phyloP scores from a whole-genome alignment of 35 echinoderm and acorn worm species.

The Heliocidaris tuberculata region DNA sequence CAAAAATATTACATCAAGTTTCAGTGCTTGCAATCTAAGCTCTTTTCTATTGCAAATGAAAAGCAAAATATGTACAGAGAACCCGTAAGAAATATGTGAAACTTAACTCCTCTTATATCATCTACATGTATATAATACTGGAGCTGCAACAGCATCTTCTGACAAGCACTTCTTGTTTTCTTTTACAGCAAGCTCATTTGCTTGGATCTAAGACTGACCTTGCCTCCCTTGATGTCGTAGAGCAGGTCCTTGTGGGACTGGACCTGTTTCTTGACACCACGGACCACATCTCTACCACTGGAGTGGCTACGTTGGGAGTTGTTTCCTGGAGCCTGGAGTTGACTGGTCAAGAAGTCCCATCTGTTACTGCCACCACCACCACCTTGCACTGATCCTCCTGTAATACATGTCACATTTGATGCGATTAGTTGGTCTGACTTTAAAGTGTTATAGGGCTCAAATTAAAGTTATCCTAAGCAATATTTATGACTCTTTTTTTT shows the following conservation, averaged over 20 bases:
- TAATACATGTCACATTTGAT: background rate
- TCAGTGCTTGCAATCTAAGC: background rate
- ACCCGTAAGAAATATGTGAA: background rate
- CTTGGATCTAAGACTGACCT: background rate
- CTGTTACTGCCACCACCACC: slow-evolving; percentile 40
- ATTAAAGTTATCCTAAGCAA: background rate
- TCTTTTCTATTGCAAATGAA: background rate
- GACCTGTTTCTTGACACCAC: slow-evolving; percentile 79
- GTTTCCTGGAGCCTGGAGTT: slow-evolving; percentile 52
- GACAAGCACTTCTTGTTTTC: background rate
- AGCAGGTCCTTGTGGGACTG: slow-evolving; percentile 83
- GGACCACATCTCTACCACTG: slow-evolving; percentile 56
- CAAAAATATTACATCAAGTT: background rate
- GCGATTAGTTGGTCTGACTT: background rate
- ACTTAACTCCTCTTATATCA: background rate
- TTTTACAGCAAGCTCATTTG: background rate
- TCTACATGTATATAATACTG: background rate
- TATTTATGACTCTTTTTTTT: too few relatives aligned
- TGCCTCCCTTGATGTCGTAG: slow-evolving; percentile 60
- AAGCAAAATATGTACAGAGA: background rate
- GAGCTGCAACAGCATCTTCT: background rate
- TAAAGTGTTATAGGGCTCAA: background rate
- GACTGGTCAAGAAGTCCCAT: slow-evolving; percentile 85
- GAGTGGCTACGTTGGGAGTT: slow-evolving; percentile 20
- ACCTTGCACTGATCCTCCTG: background rate